These are phyloP conservation scores for Poicephalus meyeri DNA, from an alignment of 2,113 vertebrate species.

Conservation along the genomic window DNA sequence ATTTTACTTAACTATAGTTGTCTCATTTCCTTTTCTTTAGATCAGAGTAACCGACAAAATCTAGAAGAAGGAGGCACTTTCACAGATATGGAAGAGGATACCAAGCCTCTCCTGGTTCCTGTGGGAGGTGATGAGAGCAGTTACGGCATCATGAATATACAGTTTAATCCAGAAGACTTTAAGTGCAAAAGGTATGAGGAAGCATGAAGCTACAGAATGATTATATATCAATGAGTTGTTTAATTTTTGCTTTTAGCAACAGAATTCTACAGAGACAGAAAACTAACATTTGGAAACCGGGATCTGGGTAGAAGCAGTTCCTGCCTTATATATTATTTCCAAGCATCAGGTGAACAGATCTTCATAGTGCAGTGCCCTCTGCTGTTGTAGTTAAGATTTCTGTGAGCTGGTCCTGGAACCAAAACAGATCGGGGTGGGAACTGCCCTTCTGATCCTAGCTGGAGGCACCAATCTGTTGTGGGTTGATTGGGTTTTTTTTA, in stretches of 20 bases:
- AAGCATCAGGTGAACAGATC: background rate
- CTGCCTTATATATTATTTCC: background rate
- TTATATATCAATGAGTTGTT: background rate
- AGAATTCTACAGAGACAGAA: background rate
- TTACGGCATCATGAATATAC: slow-evolving; percentile 75
- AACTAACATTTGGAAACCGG: background rate
- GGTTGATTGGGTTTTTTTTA: background rate
- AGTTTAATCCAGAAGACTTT: slow-evolving; percentile 73
- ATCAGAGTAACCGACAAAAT: background rate
- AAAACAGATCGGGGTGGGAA: background rate
- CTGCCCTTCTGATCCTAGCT: background rate
- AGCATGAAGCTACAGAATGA: background rate
- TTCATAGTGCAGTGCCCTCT: background rate
- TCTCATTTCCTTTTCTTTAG: slow-evolving; percentile 5
- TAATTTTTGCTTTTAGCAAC: background rate
- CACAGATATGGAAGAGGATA: slow-evolving; percentile 60
- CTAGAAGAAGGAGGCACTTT: background rate
- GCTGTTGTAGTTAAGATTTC: background rate
- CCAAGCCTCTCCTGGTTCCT: slow-evolving; percentile 56
- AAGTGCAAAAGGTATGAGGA: slow-evolving; percentile 73
- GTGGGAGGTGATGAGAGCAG: slow-evolving; percentile 53
- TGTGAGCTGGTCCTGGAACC: background rate
- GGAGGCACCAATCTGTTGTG: background rate
- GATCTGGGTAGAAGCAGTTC: background rate
- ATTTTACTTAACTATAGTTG: background rate